phyloP scores from a whole-genome alignment of 2,797 vertebrate genomes.

The Gila robusta region DNA sequence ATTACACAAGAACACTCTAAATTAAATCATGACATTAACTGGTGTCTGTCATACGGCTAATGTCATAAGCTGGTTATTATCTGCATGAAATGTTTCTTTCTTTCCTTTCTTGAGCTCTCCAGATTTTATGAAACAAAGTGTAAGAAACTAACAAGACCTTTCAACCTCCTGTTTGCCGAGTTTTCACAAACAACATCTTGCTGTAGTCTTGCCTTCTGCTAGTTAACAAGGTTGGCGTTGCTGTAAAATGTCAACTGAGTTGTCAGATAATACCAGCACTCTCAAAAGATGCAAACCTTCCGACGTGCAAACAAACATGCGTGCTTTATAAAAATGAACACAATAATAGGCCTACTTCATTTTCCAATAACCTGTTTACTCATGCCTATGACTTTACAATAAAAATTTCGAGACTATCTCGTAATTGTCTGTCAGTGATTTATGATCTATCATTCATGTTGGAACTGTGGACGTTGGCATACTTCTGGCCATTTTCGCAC shows the following conservation, averaged over 20 bases:
- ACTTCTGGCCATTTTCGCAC: not conserved
- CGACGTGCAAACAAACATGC: not conserved
- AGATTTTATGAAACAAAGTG: conserved; percentile 20
- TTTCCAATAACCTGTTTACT: not conserved
- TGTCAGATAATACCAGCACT: conserved; percentile 11
- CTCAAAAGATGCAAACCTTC: not conserved
- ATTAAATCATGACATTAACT: conserved; percentile 58
- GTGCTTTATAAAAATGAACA: not conserved
- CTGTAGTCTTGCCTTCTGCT: conserved; percentile 19
- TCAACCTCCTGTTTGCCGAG: not conserved
- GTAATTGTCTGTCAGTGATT: not conserved
- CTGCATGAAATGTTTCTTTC: conserved; percentile 26
- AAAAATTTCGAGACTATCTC: not conserved
- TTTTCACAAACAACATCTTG: conserved; percentile 20
- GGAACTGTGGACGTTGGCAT: not conserved
- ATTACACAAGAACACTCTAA: conserved; percentile 40
- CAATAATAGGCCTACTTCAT: not conserved
- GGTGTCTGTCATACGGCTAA: conserved; percentile 46
- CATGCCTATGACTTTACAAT: conserved; percentile 6
- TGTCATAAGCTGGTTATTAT: conserved; percentile 29
- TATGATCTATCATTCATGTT: not conserved
- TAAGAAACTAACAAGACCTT: not conserved
- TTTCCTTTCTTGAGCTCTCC: conserved; percentile 12
- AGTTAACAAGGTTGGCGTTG: conserved; percentile 1
- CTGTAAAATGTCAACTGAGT: conserved; percentile 28